A percentile compares a stretch with the other conserved stretches of the same genome.
These are phyloP conservation scores for Oryzias sinensis DNA, from an alignment of 2,797 vertebrate genomes.

Conservation along the genomic window DNA sequence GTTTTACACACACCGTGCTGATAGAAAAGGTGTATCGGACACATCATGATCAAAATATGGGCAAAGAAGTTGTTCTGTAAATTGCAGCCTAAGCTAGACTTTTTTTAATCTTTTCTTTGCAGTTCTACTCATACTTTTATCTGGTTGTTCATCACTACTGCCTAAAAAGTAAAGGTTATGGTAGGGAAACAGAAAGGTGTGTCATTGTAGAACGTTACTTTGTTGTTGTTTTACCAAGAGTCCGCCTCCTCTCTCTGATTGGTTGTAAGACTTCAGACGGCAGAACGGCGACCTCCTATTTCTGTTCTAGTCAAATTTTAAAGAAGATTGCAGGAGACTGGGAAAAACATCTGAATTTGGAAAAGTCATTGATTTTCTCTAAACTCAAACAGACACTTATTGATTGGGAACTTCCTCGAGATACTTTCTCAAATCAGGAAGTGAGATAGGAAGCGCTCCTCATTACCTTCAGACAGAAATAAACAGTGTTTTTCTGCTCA, in stretches of 20 bases:
- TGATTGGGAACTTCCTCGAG: slow-evolving; percentile 57
- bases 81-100: neutral
- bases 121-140: too few species aligned
- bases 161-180: neutral
- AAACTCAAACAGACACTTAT: slow-evolving; percentile 59
- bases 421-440: slow-evolving; percentile 23
- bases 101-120: neutral
- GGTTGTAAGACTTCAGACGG: slow-evolving; percentile 7
- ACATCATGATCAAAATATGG: neutral
- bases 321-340: slow-evolving; percentile 35
- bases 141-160: neutral
- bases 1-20: slow-evolving; percentile 43
- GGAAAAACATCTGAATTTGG: slow-evolving; percentile 53
- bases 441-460: slow-evolving; percentile 8
- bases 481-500: too few species aligned
- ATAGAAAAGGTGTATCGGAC: neutral
- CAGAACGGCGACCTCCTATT: slow-evolving; percentile 22
- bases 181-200: neutral
- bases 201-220: neutral
- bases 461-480: too few species aligned
- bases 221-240: slow-evolving; percentile 33
- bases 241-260: slow-evolving; percentile 34
- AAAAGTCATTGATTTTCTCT: slow-evolving; percentile 63
- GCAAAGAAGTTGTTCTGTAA: slow-evolving; percentile 9
- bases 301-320: slow-evolving; percentile 26